These are phyloP conservation scores for Heliocidaris tuberculata DNA, from an alignment of 35 echinoderm and acorn worm species.

Conservation along the genomic window DNA sequence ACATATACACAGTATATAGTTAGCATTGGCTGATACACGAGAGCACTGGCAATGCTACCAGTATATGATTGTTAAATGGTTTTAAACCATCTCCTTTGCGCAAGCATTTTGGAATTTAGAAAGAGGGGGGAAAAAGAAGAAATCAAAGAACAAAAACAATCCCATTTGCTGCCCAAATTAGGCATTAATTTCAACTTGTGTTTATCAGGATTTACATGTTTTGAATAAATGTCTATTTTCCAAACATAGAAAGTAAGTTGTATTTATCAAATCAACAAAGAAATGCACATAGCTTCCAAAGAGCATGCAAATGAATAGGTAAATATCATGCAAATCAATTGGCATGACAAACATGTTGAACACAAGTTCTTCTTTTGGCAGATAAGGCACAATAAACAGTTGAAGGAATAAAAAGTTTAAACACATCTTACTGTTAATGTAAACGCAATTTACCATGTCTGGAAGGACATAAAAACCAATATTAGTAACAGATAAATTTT, in stretches of 20 bases:
- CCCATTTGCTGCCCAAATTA: neutral
- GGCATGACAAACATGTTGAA: neutral
- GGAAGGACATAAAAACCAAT: neutral
- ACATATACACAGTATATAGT: neutral
- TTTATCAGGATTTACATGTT: no score
- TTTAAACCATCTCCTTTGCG: neutral
- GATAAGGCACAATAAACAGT: neutral
- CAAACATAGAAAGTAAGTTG: neutral
- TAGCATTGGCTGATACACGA: neutral
- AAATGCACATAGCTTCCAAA: neutral
- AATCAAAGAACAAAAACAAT: neutral
- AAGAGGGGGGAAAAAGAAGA: neutral
- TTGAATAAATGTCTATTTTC: neutral
- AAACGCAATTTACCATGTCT: neutral
- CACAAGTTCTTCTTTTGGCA: neutral
- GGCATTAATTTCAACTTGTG: neutral
- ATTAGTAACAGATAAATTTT: neutral
- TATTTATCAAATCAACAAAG: neutral
- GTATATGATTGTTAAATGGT: neutral
- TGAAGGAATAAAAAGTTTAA: neutral
- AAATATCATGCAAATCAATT: neutral
- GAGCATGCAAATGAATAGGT: neutral
- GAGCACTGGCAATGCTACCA: neutral
- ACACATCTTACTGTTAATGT: neutral
- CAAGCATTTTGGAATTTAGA: neutral